phyloP scores from a whole-genome alignment of 2,888 invertebrate genomes.

The Encarsia formosa region DNA sequence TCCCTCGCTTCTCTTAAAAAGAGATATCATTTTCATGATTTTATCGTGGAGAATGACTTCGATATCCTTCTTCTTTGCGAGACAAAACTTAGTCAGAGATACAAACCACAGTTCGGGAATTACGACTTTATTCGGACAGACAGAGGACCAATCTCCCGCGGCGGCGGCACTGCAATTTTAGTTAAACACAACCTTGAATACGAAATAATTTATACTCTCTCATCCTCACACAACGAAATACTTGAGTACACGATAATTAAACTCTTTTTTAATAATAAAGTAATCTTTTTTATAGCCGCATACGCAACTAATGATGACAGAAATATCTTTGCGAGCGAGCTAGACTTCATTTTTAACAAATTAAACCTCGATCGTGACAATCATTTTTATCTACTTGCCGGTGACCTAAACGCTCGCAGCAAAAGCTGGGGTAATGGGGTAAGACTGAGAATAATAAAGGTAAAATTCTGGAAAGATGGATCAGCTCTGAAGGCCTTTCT shows the following conservation, averaged over 20 bases:
- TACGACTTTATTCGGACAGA: constrained; percentile 16
- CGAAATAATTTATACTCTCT: neutral
- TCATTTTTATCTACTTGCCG: constrained; percentile 2
- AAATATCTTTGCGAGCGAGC: neutral
- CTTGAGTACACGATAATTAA: constrained; percentile 7
- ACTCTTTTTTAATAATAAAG: neutral
- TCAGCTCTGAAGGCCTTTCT: neutral
- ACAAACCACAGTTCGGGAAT: constrained; percentile 7
- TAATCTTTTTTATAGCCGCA: neutral
- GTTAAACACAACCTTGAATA: constrained; percentile 1
- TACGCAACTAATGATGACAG: constrained; percentile 4
- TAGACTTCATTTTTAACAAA: neutral
- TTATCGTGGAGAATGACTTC: neutral
- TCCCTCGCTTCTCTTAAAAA: neutral
- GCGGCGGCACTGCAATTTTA: constrained; percentile 19
- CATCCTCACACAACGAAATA: neutral
- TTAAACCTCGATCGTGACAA: neutral
- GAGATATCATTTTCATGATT: neutral
- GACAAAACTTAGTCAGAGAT: constrained; percentile 14
- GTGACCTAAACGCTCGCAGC: constrained; percentile 6
- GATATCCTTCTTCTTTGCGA: constrained; percentile 15
- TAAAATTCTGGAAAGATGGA: constrained; percentile 4
- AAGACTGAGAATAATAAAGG: constrained; percentile 4
- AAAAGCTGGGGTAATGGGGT: neutral
- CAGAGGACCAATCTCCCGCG: neutral